Evolutionary conservation across 2,888 invertebrate species (phyloP).

Genomic region (Ochropleura leucogaster): DNA sequence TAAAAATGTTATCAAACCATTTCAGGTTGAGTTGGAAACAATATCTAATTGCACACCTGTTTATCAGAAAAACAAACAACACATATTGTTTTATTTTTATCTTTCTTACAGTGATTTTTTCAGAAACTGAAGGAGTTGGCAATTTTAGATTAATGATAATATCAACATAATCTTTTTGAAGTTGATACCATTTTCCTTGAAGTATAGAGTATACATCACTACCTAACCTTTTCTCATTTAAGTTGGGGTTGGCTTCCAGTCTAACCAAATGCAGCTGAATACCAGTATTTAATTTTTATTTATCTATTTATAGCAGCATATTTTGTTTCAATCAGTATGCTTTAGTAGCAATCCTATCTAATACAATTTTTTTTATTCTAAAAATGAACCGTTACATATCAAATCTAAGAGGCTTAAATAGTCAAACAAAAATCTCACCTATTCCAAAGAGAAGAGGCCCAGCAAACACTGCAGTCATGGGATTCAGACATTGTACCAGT

Average conservation of each 20-base stretch:
- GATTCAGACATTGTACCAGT: conserved; percentile 95
- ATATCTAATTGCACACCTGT: background rate
- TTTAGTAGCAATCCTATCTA: background rate
- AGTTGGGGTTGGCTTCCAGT: too few relatives aligned
- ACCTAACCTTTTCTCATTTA: too few relatives aligned
- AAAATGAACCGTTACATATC: background rate
- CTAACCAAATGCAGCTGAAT: too few relatives aligned
- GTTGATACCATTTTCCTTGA: background rate
- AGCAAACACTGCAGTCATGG: conserved; percentile 94
- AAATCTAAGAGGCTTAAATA: background rate
- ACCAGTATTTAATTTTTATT: too few relatives aligned
- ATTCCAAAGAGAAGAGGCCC: conserved; percentile 98
- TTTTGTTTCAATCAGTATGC: background rate
- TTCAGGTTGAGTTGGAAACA: background rate
- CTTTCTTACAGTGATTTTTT: conserved; percentile 7
- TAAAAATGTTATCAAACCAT: background rate
- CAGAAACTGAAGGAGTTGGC: background rate
- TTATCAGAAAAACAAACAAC: background rate
- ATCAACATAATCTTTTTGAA: background rate
- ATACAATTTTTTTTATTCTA: background rate
- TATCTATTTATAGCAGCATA: background rate
- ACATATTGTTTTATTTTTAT: background rate
- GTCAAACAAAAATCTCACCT: conserved; percentile 86
- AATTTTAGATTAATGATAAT: conserved; percentile 2
- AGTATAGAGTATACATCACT: background rate